Evolutionary conservation across 2,888 invertebrate species (phyloP), one percentile per base, ranked within the genome.

Genomic region (Cryptosula pallasiana): DNA sequence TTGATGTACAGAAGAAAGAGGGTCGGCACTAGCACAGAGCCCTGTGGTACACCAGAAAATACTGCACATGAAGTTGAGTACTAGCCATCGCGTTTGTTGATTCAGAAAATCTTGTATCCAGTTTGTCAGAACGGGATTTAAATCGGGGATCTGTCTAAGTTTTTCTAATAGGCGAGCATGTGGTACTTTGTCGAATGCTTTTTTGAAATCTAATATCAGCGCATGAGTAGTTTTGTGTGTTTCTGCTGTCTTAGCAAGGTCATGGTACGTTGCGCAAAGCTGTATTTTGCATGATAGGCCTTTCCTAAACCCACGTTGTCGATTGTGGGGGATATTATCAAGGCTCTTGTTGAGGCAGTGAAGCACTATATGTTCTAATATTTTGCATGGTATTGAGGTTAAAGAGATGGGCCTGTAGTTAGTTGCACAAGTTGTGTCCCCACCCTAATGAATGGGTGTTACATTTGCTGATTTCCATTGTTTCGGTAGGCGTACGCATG

Each of bases 111-210:
- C 45, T 13, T 45, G 45, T 45, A 45, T 20, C 45, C 45, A 45
- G 5, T 5, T 20, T 45, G 20, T 13, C 45, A 45, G 20, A 45
- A 13, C 5, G 20, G 9, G 5, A 20, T 45, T 20, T 13, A 13
- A 13, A 45, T 20, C 45, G 5, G 5, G 45, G 5, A 45, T 45
- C 5, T 5, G 5, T 13, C 9, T 13, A 45, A 45, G 45, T 45
- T 45, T 45, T 45, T 45, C 9, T 20, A 45, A 13, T 45, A 45
- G 45, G 20, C 5, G 45, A 5, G 5, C 45, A 45, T 45, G 45
- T 13, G 45, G 45, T 45, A 45, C 72, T 27, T 69, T 72, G 57
- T 35, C 57, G 34, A 45, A 45, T 45, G 45, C 45, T 45, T 45
- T 45, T 45, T 5, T 45, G 45, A 45, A 45, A 45, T 45, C 45